phyloP scores from a whole-genome alignment of 2,888 invertebrate genomes.

The Torymus aiolomorphi region DNA sequence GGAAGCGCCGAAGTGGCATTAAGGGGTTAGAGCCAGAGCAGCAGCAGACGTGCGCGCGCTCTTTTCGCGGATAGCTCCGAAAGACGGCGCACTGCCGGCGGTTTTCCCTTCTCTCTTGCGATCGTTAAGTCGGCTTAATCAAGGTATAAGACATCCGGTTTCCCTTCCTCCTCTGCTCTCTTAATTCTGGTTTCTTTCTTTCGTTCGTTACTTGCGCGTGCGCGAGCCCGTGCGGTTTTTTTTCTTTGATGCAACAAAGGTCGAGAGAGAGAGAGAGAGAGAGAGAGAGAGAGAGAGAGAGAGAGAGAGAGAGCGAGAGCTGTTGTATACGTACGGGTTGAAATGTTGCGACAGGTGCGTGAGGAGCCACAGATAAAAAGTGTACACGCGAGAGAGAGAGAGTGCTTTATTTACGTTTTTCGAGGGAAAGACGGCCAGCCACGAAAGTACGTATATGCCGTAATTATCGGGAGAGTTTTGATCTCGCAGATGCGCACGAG shows the following conservation, averaged over 20 bases:
- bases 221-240: too few species aligned
- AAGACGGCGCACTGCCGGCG: constrained; percentile 21
- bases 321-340: constrained; percentile 8
- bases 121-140: constrained; percentile 56
- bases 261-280: neutral
- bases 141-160: constrained; percentile 48
- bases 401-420: constrained; percentile 32
- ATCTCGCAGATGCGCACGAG: neutral
- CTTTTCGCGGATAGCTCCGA: constrained; percentile 13
- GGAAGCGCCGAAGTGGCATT: constrained; percentile 48
- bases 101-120: constrained; percentile 29
- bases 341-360: constrained; percentile 52
- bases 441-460: too few species aligned
- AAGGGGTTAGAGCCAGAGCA: constrained; percentile 38
- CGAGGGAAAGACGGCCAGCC: neutral
- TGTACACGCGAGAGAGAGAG: too few species aligned
- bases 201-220: constrained; percentile 3
- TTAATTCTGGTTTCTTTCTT: constrained; percentile 1
- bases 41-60: neutral
- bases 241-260: constrained; percentile 44
- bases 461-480: neutral
- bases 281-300: too few species aligned
- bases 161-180: neutral
- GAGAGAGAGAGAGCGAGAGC: too few species aligned
- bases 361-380: constrained; percentile 22